Evolutionary conservation across 2,888 invertebrate species (phyloP).

Genomic region (Limulus polyphemus): DNA sequence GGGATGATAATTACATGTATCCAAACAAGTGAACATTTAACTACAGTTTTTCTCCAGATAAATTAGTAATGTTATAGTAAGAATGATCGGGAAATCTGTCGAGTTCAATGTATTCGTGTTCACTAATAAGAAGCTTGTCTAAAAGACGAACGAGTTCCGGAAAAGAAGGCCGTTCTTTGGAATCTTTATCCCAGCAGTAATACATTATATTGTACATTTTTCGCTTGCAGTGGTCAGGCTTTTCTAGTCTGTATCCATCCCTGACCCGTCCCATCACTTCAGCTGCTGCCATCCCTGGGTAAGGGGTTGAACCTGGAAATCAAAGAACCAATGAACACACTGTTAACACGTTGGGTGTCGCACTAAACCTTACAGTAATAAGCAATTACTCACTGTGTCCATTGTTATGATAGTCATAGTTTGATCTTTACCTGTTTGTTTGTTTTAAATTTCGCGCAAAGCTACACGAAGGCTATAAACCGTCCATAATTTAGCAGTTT

Average conservation of each 20-base stretch:
- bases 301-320: slow-evolving; percentile 69
- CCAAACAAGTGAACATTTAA: background rate
- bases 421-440: too few relatives aligned
- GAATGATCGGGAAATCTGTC: slow-evolving; percentile 86
- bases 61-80: slow-evolving; percentile 43
- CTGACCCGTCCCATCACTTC: slow-evolving; percentile 80
- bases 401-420: too few relatives aligned
- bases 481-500: too few relatives aligned
- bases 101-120: slow-evolving; percentile 84
- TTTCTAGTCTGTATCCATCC: slow-evolving; percentile 77
- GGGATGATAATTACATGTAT: too few relatives aligned
- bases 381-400: too few relatives aligned
- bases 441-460: too few relatives aligned
- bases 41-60: slow-evolving; percentile 26
- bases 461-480: too few relatives aligned
- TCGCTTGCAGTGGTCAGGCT: slow-evolving; percentile 83
- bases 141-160: slow-evolving; percentile 64
- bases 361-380: too few relatives aligned
- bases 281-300: slow-evolving; percentile 79
- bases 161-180: slow-evolving; percentile 71
- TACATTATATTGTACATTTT: slow-evolving; percentile 85
- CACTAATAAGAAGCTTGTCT: slow-evolving; percentile 69
- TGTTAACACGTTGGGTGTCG: background rate
- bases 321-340: background rate
- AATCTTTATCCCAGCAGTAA: slow-evolving; percentile 83